Conservation (phyloP, 2,113 vertebrate genomes). For the Oxygymnocypris stewartii region DNA sequence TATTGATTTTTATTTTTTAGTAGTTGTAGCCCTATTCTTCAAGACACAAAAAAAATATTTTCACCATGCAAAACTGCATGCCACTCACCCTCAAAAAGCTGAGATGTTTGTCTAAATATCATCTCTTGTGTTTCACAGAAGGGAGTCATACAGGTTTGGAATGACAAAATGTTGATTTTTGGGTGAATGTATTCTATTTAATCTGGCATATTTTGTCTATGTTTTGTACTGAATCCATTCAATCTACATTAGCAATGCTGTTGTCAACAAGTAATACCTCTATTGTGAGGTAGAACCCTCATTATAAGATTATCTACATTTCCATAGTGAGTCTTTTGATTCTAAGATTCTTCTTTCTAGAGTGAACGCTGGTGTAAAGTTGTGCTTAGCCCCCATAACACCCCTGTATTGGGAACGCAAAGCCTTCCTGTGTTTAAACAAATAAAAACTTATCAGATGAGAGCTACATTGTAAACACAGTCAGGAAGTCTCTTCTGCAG, state of each 20-base stretch:
- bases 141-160: neutral
- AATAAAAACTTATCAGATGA: constrained; percentile 48
- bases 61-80: neutral
- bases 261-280: neutral
- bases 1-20: neutral
- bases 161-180: neutral
- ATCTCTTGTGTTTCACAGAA: neutral
- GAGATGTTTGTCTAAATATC: neutral
- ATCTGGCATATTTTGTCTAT: neutral
- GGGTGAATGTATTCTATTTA: neutral
- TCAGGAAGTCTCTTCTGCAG: no score
- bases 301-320: neutral
- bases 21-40: neutral
- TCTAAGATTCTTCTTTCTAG: neutral
- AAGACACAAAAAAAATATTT: no score
- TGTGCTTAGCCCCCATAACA: constrained; percentile 16
- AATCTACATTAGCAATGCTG: neutral
- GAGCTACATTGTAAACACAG: constrained; percentile 52
- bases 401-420: constrained; percentile 52
- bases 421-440: constrained; percentile 43
- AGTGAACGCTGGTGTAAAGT: neutral
- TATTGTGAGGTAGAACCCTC: neutral
- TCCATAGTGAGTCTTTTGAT: neutral
- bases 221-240: neutral
- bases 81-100: neutral